Evolutionary conservation across 2,888 invertebrate genomes (phyloP), one percentile per base, ranked within the genome.

Genomic region (Chloromyia formosa): DNA sequence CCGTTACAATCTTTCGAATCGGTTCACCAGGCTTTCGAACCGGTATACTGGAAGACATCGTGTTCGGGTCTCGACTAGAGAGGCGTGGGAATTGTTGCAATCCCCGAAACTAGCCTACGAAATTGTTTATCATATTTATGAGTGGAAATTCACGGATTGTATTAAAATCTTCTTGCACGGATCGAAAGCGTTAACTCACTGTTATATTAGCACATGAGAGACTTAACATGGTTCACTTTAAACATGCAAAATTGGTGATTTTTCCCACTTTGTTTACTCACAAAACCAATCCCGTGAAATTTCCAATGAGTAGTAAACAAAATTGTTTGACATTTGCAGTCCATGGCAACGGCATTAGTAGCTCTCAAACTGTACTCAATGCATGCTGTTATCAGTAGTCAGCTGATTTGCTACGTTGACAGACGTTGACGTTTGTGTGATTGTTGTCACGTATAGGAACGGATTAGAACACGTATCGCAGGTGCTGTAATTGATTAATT

Each of bases 1-100:
- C 84, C 56, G 84, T 83, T 62, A 83, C 81, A 75, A 83, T 81
- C 62, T 73, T 73, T 27, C 62, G 73, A 58, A 71, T 75, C 73
- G 74, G 12, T 73, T 75, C 76, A 7, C 27, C 27, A 4, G 27
- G 27, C 7, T 71, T 74, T 16, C 75, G 75, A 74, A 77, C 53
- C 68, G 75, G 75, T 66, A 76, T 58, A 54, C 40, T 75, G 61
- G 75, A 74, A 74, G 77, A 64, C 77, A 77, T 77, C 23, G n/a
- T 72, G 49, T 35, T 35, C 62, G 68, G 14, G 20, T 49, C 54
- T 27, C 68, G 22, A 49, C 71, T 71, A 35, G n/a, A 42, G 42
- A 42, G 42, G 12, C 49, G 16, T n/a, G 12, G 14, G 14, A 49
- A 49, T 61, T 35, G 27, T 4, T 35, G 27, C 3, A 49, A n/a